A percentile compares a stretch with the other conserved stretches of the same genome.
phyloP scores from a whole-genome alignment of 1,140 invertebrate genomes.

The Euura saliciscinereae region DNA sequence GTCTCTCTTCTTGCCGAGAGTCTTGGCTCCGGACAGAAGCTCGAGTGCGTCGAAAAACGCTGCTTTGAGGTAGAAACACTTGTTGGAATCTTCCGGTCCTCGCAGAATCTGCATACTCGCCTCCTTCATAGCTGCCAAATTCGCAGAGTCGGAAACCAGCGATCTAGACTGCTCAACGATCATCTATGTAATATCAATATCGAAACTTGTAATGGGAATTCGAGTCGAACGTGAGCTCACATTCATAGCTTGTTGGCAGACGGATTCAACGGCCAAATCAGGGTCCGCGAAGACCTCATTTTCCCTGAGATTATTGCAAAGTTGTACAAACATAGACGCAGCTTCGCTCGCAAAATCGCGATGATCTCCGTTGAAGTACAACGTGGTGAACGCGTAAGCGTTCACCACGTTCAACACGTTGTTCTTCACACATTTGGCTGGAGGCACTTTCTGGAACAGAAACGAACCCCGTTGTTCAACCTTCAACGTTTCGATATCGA shows the following conservation, averaged over 20 bases:
- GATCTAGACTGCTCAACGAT: slow-evolving; percentile 47
- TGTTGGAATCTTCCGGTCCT: slow-evolving; percentile 55
- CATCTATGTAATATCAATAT: slow-evolving; percentile 13
- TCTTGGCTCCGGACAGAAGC: slow-evolving; percentile 59
- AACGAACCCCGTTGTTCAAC: background rate
- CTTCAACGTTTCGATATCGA: slow-evolving; percentile 23
- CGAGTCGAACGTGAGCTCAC: slow-evolving; percentile 45
- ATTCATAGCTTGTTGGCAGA: slow-evolving; percentile 63
- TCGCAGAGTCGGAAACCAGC: slow-evolving; percentile 50
- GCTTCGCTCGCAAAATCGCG: slow-evolving; percentile 65
- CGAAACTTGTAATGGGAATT: slow-evolving; percentile 19
- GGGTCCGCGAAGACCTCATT: slow-evolving; percentile 68
- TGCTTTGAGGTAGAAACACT: slow-evolving; percentile 56
- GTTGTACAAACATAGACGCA: slow-evolving; percentile 60
- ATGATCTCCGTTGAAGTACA: slow-evolving; percentile 76
- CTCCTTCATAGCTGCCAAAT: slow-evolving; percentile 38
- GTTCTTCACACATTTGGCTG: slow-evolving; percentile 67
- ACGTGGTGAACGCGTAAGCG: slow-evolving; percentile 68
- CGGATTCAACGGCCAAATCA: slow-evolving; percentile 66
- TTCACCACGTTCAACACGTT: slow-evolving; percentile 75
- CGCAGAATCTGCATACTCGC: slow-evolving; percentile 56
- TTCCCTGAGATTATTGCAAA: slow-evolving; percentile 66
- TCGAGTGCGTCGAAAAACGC: slow-evolving; percentile 68
- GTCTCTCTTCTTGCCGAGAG: slow-evolving; percentile 31
- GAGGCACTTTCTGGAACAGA: slow-evolving; percentile 62